Base-by-base conservation (phyloP, 2,797 vertebrate species). In the Propithecus deckenii region DNA sequence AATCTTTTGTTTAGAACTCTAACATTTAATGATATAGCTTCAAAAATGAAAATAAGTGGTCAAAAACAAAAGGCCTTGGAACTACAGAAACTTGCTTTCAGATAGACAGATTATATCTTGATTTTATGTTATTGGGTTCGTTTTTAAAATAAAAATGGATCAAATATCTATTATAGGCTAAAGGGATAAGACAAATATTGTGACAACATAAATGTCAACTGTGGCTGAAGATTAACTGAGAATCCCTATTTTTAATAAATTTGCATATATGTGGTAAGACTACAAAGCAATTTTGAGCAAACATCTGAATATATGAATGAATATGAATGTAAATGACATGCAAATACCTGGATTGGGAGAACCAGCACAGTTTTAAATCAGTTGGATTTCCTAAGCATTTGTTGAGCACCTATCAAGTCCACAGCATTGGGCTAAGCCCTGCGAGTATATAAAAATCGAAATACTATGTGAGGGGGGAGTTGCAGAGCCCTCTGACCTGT, bases 161-260 rank as follows among this genome's bases (percentile, higher is more conserved):
- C 8, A 87, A 67, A 86, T 59, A 15, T 74, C 5, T 79, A 63
- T 86, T 78, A 46, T 55, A 95, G 69, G 4, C 15, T 84, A 83
- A 89, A 88, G 78, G 63, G n/a, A 46, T 59, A 83, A 93, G 61
- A 46, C 67, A 81, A 97, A 95, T 93, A 89, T 80, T 96, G 25
- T 86, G 93, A 96, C 80, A 86, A 69, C 28, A 93, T 69, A 91
- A 95, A 95, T 95, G 69, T 76, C 81, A 95, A 22, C 61, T 83
- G 13, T 86, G 43, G 48, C 25, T 78, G 69, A 75, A 96, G 74
- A 91, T 22, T 96, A 93, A 95, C 57, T 88, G 85, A 43, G 7
- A 86, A 18, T 32, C 13, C 23, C 32, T 17, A 90, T 55, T 96
- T 95, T 96, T 94, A 95, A 96, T 92, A 74, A 83, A 96, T 91